Conservation (phyloP, 2,888 invertebrate species). For the Hypomecis punctinalis region DNA sequence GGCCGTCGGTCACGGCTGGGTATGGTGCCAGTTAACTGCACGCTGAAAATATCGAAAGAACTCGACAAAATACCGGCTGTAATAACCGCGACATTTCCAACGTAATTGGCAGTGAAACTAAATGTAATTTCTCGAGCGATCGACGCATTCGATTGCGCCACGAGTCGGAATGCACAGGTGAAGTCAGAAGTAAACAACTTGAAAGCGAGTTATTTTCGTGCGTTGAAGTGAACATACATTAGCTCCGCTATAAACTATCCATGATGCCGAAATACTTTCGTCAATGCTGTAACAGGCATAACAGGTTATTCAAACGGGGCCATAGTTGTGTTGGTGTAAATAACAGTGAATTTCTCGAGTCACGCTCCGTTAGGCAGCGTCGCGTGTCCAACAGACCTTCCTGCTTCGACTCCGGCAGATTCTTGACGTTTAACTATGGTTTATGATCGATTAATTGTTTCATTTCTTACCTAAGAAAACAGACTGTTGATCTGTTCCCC, state of each 20-base stretch:
- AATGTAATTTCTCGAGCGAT: conserved; percentile 32
- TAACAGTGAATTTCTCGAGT: conserved; percentile 83
- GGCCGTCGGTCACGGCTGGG: conserved; percentile 78
- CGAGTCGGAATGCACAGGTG: conserved; percentile 38
- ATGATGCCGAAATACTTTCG: conserved; percentile 67
- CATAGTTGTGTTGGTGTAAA: conserved; percentile 66
- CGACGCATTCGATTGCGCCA: conserved; percentile 35
- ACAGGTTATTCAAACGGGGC: conserved; percentile 71
- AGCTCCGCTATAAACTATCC: conserved; percentile 39
- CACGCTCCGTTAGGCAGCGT: conserved; percentile 78
- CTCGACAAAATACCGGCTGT: conserved; percentile 10
- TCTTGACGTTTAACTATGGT: conserved; percentile 52
- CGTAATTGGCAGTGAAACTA: conserved; percentile 31
- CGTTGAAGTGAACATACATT: conserved; percentile 45
- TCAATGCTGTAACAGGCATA: conserved; percentile 73
- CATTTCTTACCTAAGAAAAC: not conserved
- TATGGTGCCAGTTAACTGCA: conserved; percentile 67
- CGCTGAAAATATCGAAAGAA: conserved; percentile 35
- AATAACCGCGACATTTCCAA: conserved; percentile 27
- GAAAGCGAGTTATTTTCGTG: conserved; percentile 40
- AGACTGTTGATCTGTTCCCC: not conserved
- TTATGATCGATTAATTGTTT: conserved; percentile 33
- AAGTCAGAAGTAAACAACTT: conserved; percentile 38
- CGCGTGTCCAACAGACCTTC: conserved; percentile 75
- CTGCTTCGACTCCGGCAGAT: conserved; percentile 68